Percentiles rank a stretch among this genome's conserved stretches.
Evolutionary conservation across 2,888 invertebrate genomes (phyloP).

Genomic region (Abrostola triplasia): DNA sequence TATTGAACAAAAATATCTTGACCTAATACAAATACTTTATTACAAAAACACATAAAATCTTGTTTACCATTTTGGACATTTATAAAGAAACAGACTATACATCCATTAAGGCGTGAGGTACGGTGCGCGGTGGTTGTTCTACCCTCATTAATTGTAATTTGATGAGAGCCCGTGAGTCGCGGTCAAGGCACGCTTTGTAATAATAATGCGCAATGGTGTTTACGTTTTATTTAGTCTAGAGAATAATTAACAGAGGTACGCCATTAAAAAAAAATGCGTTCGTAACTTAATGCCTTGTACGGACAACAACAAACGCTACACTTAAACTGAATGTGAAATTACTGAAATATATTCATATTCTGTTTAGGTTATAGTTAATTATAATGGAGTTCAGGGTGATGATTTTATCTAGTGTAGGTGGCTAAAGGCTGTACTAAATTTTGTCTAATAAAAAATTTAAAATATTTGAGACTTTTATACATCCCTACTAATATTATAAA

Average conservation of each 20-base stretch:
- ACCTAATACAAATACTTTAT: too few relatives aligned
- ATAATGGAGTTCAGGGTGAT: too few relatives aligned
- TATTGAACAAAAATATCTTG: too few relatives aligned
- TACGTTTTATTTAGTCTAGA: slow-evolving; percentile 5
- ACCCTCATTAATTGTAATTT: slow-evolving; percentile 72
- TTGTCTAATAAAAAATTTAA: too few relatives aligned
- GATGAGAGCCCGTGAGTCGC: slow-evolving; percentile 61
- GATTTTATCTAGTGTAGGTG: too few relatives aligned
- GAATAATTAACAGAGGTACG: background rate
- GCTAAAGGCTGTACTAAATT: too few relatives aligned
- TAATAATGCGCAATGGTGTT: slow-evolving; percentile 53
- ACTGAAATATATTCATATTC: too few relatives aligned
- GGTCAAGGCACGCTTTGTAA: slow-evolving; percentile 57
- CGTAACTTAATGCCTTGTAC: background rate
- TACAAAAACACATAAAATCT: too few relatives aligned
- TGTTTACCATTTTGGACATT: slow-evolving; percentile 11
- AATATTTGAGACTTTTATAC: background rate
- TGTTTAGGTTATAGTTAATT: too few relatives aligned
- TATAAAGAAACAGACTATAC: slow-evolving; percentile 62
- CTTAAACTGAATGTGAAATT: too few relatives aligned
- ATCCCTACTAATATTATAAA: too few relatives aligned
- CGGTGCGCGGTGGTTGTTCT: slow-evolving; percentile 61
- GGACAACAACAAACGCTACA: too few relatives aligned
- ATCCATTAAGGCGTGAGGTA: slow-evolving; percentile 61
- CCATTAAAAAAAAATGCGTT: background rate